Conservation (phyloP, 2,113 vertebrate genomes). For the Felis chaus region DNA sequence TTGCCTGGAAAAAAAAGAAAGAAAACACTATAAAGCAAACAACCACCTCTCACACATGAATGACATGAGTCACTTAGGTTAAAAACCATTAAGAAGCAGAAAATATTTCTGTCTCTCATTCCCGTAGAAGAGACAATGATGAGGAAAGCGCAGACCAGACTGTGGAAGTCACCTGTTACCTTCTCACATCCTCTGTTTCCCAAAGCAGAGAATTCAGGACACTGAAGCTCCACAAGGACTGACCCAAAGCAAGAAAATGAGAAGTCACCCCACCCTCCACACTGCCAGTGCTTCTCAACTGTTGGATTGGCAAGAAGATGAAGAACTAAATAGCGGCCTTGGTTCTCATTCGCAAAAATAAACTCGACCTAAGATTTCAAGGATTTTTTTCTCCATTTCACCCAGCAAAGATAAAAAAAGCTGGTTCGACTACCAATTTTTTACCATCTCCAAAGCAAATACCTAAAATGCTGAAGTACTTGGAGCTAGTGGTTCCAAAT, state of each 20-base stretch:
- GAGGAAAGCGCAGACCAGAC: not conserved
- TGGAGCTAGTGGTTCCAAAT: not conserved
- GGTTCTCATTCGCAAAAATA: constrained; percentile 34
- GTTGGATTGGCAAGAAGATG: not conserved
- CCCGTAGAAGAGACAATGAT: not conserved
- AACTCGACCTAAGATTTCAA: not conserved
- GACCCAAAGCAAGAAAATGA: constrained; percentile 40
- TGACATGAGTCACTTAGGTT: not conserved
- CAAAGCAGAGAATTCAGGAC: constrained; percentile 1
- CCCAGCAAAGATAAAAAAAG: not conserved
- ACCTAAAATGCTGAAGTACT: not conserved
- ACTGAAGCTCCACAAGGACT: not conserved
- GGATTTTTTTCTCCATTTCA: constrained; percentile 12
- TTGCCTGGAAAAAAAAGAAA: not conserved
- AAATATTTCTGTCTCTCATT: not conserved
- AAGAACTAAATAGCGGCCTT: not conserved
- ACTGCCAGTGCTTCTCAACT: not conserved
- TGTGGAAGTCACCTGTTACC: not conserved
- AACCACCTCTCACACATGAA: not conserved
- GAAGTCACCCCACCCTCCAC: not conserved
- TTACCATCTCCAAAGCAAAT: not conserved
- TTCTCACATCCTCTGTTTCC: not conserved
- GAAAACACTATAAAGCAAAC: not conserved
- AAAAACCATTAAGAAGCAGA: constrained; percentile 8
- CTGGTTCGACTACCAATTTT: not conserved